Conservation (phyloP, 2,113 vertebrate genomes). For the Corythornis vintsioides region DNA sequence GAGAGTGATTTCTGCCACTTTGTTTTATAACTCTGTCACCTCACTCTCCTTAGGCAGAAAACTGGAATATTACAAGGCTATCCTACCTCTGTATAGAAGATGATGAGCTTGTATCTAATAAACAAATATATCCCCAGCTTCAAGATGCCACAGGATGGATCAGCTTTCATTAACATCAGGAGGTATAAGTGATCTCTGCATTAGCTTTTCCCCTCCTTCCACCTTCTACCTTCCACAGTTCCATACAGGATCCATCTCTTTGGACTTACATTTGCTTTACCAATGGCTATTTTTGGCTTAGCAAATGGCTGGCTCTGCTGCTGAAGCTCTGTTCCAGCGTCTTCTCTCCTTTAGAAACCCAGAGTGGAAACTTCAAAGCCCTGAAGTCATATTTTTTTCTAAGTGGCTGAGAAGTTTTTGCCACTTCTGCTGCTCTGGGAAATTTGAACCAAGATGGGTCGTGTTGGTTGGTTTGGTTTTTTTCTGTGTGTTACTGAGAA, state of each 20-base stretch:
- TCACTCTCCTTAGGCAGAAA: not conserved
- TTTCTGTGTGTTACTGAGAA: not conserved
- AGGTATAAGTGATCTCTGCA: conserved; percentile 44
- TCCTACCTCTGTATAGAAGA: not conserved
- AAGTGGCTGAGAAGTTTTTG: not conserved
- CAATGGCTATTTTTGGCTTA: conserved; percentile 25
- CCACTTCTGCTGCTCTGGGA: not conserved
- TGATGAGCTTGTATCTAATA: not conserved
- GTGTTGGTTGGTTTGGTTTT: not conserved
- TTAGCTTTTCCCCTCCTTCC: conserved; percentile 54
- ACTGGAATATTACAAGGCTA: not conserved
- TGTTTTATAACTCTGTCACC: not conserved
- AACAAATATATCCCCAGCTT: conserved; percentile 31
- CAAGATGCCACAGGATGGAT: conserved; percentile 7
- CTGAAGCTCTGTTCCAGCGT: not conserved
- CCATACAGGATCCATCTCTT: conserved; percentile 17
- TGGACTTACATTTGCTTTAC: conserved; percentile 37
- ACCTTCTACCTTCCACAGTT: conserved; percentile 10
- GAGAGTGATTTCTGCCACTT: not conserved
- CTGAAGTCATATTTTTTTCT: not conserved
- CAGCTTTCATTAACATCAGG: conserved; percentile 46
- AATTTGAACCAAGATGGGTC: not conserved
- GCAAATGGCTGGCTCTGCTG: not conserved
- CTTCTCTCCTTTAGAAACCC: conserved; percentile 20
- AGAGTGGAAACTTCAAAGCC: not conserved